Evolutionary conservation across 2,888 invertebrate species (phyloP).

Genomic region (Rhimphoctona megacephalus): DNA sequence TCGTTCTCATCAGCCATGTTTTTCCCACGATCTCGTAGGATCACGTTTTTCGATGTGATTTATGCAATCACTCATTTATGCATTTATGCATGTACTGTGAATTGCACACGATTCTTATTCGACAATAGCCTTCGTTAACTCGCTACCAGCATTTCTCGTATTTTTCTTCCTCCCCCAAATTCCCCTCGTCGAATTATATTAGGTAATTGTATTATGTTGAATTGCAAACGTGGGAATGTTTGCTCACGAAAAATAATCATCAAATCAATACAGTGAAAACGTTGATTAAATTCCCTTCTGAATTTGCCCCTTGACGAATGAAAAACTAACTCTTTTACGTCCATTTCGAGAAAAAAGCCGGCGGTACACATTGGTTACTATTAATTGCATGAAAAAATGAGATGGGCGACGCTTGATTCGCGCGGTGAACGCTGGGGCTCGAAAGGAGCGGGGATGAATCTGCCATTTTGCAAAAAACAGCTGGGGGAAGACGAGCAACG

Average conservation of each 20-base stretch:
- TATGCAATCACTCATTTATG: constrained; percentile 20
- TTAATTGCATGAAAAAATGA: background rate
- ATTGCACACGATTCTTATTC: constrained; percentile 2
- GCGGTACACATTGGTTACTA: background rate
- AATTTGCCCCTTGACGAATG: background rate
- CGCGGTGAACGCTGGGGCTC: background rate
- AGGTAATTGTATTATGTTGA: background rate
- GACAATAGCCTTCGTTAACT: background rate
- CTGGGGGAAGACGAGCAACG: constrained; percentile 35
- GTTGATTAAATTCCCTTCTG: background rate
- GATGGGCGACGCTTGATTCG: constrained; percentile 20
- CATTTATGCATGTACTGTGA: background rate
- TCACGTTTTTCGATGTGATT: constrained; percentile 14
- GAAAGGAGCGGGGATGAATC: constrained; percentile 8
- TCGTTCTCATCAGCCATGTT: background rate
- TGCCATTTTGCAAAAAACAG: constrained; percentile 66
- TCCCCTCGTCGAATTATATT: constrained; percentile 2
- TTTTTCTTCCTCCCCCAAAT: background rate
- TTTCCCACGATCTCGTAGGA: constrained; percentile 42
- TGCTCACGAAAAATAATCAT: background rate
- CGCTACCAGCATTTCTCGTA: constrained; percentile 36
- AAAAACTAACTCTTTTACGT: background rate
- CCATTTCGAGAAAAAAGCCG: background rate
- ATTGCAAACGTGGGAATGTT: constrained; percentile 5
- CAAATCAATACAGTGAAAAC: background rate